phyloP scores from a whole-genome alignment of 2,797 vertebrate genomes.

The Gymnodraco acuticeps region DNA sequence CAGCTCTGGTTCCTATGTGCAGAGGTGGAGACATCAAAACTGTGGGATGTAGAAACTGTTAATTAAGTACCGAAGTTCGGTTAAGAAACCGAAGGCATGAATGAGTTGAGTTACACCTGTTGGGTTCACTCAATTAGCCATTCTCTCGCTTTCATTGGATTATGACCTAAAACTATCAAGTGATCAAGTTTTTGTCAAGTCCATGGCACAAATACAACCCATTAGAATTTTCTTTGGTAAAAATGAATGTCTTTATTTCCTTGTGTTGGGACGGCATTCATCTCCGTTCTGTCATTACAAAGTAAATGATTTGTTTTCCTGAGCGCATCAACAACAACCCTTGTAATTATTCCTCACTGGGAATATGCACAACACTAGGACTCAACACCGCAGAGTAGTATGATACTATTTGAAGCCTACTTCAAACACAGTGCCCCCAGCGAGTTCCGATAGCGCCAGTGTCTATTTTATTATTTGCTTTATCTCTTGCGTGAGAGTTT shows the following conservation, averaged over 20 bases:
- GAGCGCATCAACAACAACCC: conserved; percentile 68
- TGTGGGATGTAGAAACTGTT: conserved; percentile 41
- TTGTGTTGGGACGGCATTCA: conserved; percentile 31
- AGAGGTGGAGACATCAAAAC: conserved; percentile 68
- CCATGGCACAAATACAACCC: background rate
- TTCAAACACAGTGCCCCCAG: conserved; percentile 81
- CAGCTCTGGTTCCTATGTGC: conserved; percentile 73
- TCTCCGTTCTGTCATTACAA: conserved; percentile 63
- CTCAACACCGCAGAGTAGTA: conserved; percentile 69
- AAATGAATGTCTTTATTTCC: conserved; percentile 13
- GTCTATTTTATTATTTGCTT: conserved; percentile 82
- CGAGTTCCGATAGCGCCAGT: conserved; percentile 77
- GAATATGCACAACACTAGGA: conserved; percentile 65
- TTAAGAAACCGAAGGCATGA: conserved; percentile 35
- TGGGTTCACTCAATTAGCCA: conserved; percentile 54
- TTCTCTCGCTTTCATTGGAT: conserved; percentile 5
- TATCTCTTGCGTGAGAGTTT: conserved; percentile 85
- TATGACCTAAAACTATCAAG: conserved; percentile 37
- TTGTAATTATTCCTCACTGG: conserved; percentile 74
- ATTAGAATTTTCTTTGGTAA: background rate
- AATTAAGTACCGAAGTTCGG: conserved; percentile 38
- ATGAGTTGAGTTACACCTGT: conserved; percentile 63
- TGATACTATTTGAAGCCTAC: conserved; percentile 85
- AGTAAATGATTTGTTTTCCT: conserved; percentile 72
- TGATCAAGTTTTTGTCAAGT: conserved; percentile 12